Evolutionary conservation across 2,113 vertebrate genomes (phyloP).

Genomic region (Lucifuga dentata): DNA sequence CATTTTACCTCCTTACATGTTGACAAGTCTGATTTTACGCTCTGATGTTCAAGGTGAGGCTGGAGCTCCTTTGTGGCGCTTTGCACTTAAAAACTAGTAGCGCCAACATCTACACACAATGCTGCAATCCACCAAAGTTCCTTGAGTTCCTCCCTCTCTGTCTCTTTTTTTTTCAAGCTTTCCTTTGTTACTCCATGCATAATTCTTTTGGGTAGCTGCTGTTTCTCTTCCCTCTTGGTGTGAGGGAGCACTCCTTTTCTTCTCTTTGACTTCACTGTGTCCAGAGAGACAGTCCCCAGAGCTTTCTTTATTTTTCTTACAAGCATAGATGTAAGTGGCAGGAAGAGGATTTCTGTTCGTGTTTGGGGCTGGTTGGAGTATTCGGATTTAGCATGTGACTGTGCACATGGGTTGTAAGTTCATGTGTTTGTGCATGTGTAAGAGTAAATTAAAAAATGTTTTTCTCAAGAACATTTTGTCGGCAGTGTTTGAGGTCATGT

Average conservation of each 20-base stretch:
- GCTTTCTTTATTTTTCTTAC: constrained; percentile 53
- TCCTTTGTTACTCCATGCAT: constrained; percentile 71
- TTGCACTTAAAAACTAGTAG: constrained; percentile 55
- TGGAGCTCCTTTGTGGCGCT: constrained; percentile 31
- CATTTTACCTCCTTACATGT: constrained; percentile 32
- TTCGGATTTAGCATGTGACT: constrained; percentile 11
- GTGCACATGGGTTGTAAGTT: constrained; percentile 29
- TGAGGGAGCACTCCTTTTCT: constrained; percentile 54
- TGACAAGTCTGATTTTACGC: constrained; percentile 69
- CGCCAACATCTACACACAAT: constrained; percentile 1
- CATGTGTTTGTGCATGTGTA: constrained; percentile 30
- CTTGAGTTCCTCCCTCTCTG: neutral
- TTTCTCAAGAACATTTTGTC: constrained; percentile 44
- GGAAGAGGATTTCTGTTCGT: constrained; percentile 22
- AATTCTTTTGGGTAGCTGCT: constrained; percentile 62
- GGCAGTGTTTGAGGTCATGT: constrained; percentile 31
- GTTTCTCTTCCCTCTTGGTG: constrained; percentile 39
- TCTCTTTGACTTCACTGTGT: constrained; percentile 56
- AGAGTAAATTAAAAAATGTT: constrained; percentile 29
- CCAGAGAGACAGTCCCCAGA: constrained; percentile 67
- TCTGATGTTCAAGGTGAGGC: constrained; percentile 61
- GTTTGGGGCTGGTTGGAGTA: constrained; percentile 7
- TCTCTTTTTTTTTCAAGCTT: constrained; percentile 18
- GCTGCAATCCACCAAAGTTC: constrained; percentile 1
- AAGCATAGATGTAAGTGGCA: constrained; percentile 40